A percentile compares a stretch with the other conserved stretches of the same genome.
Conservation (phyloP, 1,140 invertebrate genomes). For the Leguminivora glycinivorella region DNA sequence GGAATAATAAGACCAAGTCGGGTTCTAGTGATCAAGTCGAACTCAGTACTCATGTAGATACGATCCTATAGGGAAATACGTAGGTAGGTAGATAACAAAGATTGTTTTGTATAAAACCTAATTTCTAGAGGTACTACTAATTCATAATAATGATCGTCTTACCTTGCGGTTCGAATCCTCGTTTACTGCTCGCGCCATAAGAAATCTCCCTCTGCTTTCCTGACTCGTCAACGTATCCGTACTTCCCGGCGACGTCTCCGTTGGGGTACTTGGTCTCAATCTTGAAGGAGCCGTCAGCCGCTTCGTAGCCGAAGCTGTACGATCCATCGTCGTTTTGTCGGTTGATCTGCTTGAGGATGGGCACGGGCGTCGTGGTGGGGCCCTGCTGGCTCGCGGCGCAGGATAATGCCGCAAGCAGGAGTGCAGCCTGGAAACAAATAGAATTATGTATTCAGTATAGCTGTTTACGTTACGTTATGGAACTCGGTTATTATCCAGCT, state of each 20-base stretch:
- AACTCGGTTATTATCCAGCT: too few species aligned
- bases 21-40: too few species aligned
- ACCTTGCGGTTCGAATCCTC: slow-evolving; percentile 86
- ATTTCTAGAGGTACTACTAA: too few species aligned
- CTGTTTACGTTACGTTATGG: background rate
- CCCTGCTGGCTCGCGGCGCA: slow-evolving; percentile 44
- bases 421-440: slow-evolving; percentile 48
- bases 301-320: slow-evolving; percentile 93
- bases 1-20: too few species aligned
- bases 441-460: background rate
- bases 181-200: slow-evolving; percentile 86
- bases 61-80: too few species aligned
- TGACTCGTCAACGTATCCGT: slow-evolving; percentile 89
- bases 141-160: slow-evolving; percentile 14
- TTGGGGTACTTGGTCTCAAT: slow-evolving; percentile 92
- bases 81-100: too few species aligned
- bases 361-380: slow-evolving; percentile 81
- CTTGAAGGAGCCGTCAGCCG: slow-evolving; percentile 94
- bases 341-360: slow-evolving; percentile 86
- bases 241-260: slow-evolving; percentile 90
- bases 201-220: slow-evolving; percentile 86
- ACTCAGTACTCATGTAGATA: too few species aligned
- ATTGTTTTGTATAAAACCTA: too few species aligned
- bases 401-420: slow-evolving; percentile 53
- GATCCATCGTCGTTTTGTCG: slow-evolving; percentile 91